These are phyloP conservation scores for Smutsia gigantea DNA, from an alignment of 2,797 vertebrate genomes.

Conservation along the genomic window DNA sequence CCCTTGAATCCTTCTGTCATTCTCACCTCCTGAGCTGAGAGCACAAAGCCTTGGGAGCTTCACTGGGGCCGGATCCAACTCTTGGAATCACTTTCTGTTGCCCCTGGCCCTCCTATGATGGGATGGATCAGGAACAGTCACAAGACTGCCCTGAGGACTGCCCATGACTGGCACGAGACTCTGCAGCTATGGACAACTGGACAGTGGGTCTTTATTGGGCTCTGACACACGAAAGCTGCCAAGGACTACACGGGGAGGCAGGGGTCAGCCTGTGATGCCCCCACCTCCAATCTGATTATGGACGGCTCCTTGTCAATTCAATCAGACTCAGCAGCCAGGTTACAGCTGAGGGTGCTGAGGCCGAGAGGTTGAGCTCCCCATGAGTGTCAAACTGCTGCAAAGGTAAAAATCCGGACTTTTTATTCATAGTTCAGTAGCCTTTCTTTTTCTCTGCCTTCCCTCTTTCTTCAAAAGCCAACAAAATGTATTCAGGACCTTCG, in stretches of 20 bases:
- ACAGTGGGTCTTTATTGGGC: background rate
- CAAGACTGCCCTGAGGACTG: background rate
- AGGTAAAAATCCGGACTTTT: background rate
- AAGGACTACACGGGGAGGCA: background rate
- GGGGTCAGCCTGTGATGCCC: background rate
- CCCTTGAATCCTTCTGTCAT: background rate
- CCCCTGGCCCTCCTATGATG: background rate
- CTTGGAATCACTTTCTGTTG: background rate
- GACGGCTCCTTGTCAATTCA: background rate
- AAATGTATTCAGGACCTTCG: background rate
- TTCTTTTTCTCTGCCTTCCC: background rate
- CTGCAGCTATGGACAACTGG: background rate
- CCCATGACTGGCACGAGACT: background rate
- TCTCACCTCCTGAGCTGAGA: background rate
- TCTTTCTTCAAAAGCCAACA: background rate
- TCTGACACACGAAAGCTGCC: background rate
- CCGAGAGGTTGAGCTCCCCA: background rate
- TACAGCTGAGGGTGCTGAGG: background rate
- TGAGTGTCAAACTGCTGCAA: background rate
- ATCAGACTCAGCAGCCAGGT: background rate
- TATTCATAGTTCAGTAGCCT: background rate
- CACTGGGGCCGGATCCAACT: background rate
- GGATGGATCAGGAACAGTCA: background rate
- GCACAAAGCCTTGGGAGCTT: background rate
- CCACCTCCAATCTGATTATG: background rate